These are phyloP conservation scores for Hemaris fuciformis DNA, from an alignment of 2,888 invertebrate species.

Conservation along the genomic window DNA sequence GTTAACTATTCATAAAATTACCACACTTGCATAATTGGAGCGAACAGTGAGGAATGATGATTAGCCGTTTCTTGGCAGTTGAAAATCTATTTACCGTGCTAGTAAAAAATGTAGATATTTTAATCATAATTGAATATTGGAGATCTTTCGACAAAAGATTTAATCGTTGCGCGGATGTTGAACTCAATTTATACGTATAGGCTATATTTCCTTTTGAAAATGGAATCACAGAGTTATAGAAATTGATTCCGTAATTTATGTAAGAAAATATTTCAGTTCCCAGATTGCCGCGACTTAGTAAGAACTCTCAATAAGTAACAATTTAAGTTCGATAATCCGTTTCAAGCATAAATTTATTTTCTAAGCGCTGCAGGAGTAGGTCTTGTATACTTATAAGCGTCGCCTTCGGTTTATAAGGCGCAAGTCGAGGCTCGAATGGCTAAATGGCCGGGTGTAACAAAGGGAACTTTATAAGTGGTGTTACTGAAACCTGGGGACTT, in stretches of 20 bases:
- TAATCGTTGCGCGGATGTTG: no score
- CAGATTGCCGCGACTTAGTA: background rate
- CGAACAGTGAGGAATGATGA: no score
- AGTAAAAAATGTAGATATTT: no score
- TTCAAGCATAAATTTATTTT: constrained; percentile 28
- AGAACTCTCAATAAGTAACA: background rate
- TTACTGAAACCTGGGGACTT: constrained; percentile 35
- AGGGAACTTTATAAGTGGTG: constrained; percentile 41
- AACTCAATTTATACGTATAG: no score
- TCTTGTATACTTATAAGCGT: constrained; percentile 15
- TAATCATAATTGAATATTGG: no score
- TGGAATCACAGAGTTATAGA: background rate
- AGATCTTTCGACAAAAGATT: no score
- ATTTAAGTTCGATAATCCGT: background rate
- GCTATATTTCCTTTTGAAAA: background rate
- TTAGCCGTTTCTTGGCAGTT: no score
- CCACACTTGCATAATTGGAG: no score
- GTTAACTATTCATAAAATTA: no score
- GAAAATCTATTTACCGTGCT: no score
- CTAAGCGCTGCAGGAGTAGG: constrained; percentile 28
- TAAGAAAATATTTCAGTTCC: background rate
- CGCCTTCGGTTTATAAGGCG: constrained; percentile 4
- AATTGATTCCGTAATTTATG: background rate
- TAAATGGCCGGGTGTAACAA: constrained; percentile 37
- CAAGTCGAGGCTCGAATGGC: constrained; percentile 33